phyloP scores from a whole-genome alignment of 2,888 invertebrate genomes.

The Chaetogeoica ovagalla region DNA sequence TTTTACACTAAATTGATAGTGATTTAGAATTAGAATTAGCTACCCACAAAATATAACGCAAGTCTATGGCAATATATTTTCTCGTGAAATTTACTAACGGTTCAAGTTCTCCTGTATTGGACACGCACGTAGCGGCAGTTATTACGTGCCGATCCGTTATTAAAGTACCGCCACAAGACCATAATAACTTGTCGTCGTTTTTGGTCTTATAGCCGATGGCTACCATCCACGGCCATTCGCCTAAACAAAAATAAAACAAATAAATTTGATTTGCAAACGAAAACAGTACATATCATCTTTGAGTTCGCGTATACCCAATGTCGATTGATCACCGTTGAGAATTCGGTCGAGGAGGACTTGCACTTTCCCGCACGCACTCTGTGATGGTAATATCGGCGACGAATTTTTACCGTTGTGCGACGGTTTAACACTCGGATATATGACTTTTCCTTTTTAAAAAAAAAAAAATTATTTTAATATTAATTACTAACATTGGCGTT shows the following conservation, averaged over 20 bases:
- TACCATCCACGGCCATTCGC: constrained; percentile 80
- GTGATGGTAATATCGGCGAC: not conserved
- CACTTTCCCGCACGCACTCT: not conserved
- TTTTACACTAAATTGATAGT: no score
- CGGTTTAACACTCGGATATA: not conserved
- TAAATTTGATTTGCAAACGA: not conserved
- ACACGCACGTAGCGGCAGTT: constrained; percentile 61
- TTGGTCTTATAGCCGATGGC: constrained; percentile 69
- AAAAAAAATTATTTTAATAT: no score
- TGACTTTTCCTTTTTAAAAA: not conserved
- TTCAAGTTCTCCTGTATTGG: constrained; percentile 62
- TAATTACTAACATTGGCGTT: no score
- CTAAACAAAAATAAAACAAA: constrained; percentile 59
- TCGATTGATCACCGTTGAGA: not conserved
- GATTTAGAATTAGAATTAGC: no score
- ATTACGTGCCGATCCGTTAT: constrained; percentile 12
- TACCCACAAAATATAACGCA: not conserved
- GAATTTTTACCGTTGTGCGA: not conserved
- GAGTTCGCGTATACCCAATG: constrained; percentile 1
- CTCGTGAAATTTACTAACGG: constrained; percentile 63
- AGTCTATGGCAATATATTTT: not conserved
- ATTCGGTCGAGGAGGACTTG: not conserved
- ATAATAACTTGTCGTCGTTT: constrained; percentile 56
- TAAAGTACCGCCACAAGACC: constrained; percentile 56
- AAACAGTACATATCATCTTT: not conserved